Conservation (phyloP, 2,888 invertebrate genomes). For the Urechis unicinctus region DNA sequence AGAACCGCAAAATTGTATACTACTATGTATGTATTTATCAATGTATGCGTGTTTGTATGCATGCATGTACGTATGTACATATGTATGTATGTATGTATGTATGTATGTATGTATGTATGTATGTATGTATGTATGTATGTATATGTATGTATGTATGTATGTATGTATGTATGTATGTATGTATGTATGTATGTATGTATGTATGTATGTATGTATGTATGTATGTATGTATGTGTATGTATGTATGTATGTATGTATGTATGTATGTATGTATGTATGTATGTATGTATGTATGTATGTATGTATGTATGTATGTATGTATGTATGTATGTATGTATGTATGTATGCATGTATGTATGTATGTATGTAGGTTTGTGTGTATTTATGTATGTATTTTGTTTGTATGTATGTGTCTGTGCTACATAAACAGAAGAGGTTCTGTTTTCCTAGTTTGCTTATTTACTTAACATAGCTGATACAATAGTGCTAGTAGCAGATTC, state of each 20-base stretch:
- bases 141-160: background rate
- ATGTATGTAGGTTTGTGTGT: no score
- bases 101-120: background rate
- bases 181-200: constrained; percentile 2
- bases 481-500: no score
- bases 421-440: no score
- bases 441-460: no score
- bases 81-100: background rate
- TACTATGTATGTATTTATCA: no score
- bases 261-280: constrained; percentile 3
- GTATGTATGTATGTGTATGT: background rate
- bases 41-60: no score
- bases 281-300: constrained; percentile 8
- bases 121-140: background rate
- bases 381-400: no score
- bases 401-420: no score
- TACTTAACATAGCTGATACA: no score
- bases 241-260: constrained; percentile 4
- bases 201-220: background rate
- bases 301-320: constrained; percentile 9
- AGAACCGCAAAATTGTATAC: no score
- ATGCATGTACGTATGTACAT: no score
- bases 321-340: constrained; percentile 7
- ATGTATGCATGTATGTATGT: constrained; percentile 9
- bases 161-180: background rate